These are phyloP conservation scores for Bufotes viridis DNA, from an alignment of 2,797 vertebrate species.

Conservation along the genomic window DNA sequence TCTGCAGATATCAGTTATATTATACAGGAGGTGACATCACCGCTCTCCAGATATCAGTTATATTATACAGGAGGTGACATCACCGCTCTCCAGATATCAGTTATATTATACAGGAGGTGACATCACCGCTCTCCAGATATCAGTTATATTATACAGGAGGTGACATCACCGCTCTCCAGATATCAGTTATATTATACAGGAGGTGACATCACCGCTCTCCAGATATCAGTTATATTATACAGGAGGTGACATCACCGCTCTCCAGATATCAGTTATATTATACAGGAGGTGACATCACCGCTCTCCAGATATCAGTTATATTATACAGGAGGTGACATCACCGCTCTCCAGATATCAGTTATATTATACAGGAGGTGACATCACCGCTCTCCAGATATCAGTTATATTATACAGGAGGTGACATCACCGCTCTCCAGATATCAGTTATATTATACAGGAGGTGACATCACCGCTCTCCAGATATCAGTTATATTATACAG, in stretches of 20 bases:
- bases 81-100: background rate
- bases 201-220: background rate
- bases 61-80: background rate
- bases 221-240: background rate
- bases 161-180: background rate
- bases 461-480: background rate
- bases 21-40: background rate
- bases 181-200: background rate
- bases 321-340: slow-evolving; percentile 5
- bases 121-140: background rate
- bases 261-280: background rate
- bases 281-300: background rate
- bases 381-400: background rate
- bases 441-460: background rate
- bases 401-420: background rate
- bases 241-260: background rate
- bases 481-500: background rate
- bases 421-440: background rate
- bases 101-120: background rate
- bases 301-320: background rate
- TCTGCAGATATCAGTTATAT: background rate
- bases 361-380: background rate
- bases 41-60: background rate
- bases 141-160: background rate
- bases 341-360: background rate